Percentiles rank a stretch among this genome's conserved stretches.
Evolutionary conservation across 2,888 invertebrate species (phyloP).

Genomic region (Hyppa rectilinea): DNA sequence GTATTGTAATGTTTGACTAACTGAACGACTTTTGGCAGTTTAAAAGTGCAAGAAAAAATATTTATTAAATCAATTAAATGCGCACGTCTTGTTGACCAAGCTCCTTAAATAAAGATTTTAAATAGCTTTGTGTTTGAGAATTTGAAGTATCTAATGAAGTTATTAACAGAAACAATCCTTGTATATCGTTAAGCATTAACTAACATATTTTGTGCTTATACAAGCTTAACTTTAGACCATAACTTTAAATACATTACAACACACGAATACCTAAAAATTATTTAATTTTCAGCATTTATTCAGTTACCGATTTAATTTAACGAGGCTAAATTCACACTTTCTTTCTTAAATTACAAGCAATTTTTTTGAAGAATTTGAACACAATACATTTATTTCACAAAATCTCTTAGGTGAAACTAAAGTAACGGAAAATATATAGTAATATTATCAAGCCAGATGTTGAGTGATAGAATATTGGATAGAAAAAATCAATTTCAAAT

Average conservation of each 20-base stretch:
- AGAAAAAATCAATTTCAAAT: neutral
- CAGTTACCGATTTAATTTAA: slow-evolving; percentile 12
- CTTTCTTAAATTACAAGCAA: neutral
- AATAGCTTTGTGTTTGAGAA: no score
- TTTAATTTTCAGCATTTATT: slow-evolving; percentile 32
- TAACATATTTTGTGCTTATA: neutral
- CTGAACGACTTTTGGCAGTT: no score
- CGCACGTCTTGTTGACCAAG: no score
- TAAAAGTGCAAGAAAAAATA: no score
- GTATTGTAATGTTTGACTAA: no score
- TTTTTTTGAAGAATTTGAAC: neutral
- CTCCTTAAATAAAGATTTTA: no score
- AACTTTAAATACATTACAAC: slow-evolving; percentile 33
- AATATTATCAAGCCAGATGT: slow-evolving; percentile 15
- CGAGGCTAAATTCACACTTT: neutral
- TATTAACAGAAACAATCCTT: neutral
- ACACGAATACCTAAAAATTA: slow-evolving; percentile 19
- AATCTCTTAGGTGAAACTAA: neutral
- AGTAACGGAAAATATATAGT: neutral
- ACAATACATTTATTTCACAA: neutral
- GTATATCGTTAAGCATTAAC: neutral
- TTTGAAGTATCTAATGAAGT: no score
- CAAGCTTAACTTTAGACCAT: slow-evolving; percentile 18
- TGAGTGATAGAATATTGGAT: slow-evolving; percentile 16
- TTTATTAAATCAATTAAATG: no score